Conservation (phyloP, 35 echinoderm and acorn worm species). For the Stichopus chloronotus region DNA sequence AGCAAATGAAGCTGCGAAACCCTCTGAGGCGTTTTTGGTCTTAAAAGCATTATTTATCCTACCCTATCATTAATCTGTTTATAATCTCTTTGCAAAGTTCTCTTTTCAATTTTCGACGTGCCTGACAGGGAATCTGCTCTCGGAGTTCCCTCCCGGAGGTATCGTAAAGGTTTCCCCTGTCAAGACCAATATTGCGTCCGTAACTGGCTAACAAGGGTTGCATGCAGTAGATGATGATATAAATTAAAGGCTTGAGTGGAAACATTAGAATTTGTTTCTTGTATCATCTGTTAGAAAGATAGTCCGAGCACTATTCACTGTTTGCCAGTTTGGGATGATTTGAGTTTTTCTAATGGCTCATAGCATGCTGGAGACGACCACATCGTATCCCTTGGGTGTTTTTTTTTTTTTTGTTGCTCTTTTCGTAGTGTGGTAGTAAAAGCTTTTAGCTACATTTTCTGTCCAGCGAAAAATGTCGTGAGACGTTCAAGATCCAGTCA, state of each 20-base stretch:
- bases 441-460: conserved; percentile 42
- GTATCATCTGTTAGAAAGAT: background rate
- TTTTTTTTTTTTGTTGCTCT: background rate
- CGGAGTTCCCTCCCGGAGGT: background rate
- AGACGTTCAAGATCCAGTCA: conserved; percentile 10
- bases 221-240: conserved; percentile 27
- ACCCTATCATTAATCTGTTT: conserved; percentile 24
- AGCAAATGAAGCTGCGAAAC: conserved; percentile 9
- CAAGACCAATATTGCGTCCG: conserved; percentile 33
- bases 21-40: conserved; percentile 30
- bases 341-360: background rate
- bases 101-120: conserved; percentile 43
- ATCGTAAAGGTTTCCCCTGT: conserved; percentile 51
- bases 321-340: background rate
- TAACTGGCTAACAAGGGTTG: conserved; percentile 31
- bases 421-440: conserved; percentile 22
- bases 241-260: conserved; percentile 29
- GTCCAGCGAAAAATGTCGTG: conserved; percentile 4
- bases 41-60: conserved; percentile 55
- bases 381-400: background rate
- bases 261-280: background rate
- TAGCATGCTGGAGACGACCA: background rate
- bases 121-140: conserved; percentile 29
- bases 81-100: conserved; percentile 21
- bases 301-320: background rate